Evolutionary conservation across 2,797 vertebrate genomes (phyloP), one percentile per base, ranked within the genome.

Genomic region (Periophthalmus magnuspinnatus): DNA sequence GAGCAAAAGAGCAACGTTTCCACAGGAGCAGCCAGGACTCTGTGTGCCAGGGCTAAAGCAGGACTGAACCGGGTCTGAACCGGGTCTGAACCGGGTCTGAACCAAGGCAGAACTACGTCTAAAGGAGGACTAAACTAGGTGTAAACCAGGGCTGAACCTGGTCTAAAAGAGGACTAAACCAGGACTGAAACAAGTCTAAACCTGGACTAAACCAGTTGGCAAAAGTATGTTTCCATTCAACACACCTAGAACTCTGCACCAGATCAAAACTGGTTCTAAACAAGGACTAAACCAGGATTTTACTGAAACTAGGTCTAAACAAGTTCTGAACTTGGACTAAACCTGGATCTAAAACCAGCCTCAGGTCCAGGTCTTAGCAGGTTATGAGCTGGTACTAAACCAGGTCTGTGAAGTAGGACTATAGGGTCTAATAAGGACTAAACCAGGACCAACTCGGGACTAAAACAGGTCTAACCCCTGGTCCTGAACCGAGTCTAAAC

Each of bases 11-110:
- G 60, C 16, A 0, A n/a, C 24, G 32, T 19, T 58, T 72, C 45
- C 38, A 28, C 54, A 33, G 8, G 69, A 83, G 58, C 7, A 16
- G 47, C 22, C 10, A 59, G 56, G 13, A 57, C 22, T 28, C 54
- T 21, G 50, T 54, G 22, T 5, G 13, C 54, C 1, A 1, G 22
- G 11, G 2, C 54, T 56, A 4, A 13, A 55, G 3, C 10, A 5
- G 19, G n/a, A 22, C 52, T 55, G 6, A 10, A 19, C 17, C 38
- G 6, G 55, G 55, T 32, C 56, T 58, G 6, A 58, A 58, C 5
- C 17, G 8, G 48, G 48, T 3, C 45, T 0, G 11, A 16, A 14
- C 1, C 48, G 17, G 48, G 48, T 2, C 48, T 8, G 7, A 50
- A 50, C 19, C 5, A 7, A 2, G 34, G 36, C 34, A 36, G 6